phyloP scores from a whole-genome alignment of 1,140 invertebrate genomes.

The Bombus sylvicola region DNA sequence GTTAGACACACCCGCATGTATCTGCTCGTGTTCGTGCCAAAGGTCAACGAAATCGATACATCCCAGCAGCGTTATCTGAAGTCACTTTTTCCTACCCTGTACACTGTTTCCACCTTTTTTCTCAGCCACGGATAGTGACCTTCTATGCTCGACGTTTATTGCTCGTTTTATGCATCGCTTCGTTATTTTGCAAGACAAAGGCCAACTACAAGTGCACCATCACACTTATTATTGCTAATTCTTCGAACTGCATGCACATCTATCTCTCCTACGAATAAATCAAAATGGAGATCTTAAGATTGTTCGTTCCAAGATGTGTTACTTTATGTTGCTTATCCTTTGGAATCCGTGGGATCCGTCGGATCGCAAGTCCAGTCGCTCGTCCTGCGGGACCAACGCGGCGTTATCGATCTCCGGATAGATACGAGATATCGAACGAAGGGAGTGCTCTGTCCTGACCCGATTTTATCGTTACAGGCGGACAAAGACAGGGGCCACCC shows the following conservation, averaged over 20 bases:
- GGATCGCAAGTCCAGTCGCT: not conserved
- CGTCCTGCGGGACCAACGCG: not conserved
- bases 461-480: slow-evolving; percentile 39
- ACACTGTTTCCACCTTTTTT: not conserved
- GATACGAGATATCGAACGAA: slow-evolving; percentile 61
- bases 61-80: slow-evolving; percentile 37
- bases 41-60: slow-evolving; percentile 65
- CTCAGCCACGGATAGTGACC: not conserved
- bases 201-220: too few species aligned
- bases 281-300: too few species aligned
- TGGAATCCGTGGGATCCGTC: not conserved
- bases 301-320: not conserved
- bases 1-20: slow-evolving; percentile 62
- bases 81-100: slow-evolving; percentile 25
- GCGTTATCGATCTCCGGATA: slow-evolving; percentile 45
- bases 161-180: not conserved
- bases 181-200: not conserved
- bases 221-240: not conserved
- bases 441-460: slow-evolving; percentile 67
- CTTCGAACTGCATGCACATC: not conserved
- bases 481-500: slow-evolving; percentile 28
- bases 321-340: too few species aligned
- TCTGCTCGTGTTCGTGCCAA: slow-evolving; percentile 42
- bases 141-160: slow-evolving; percentile 1
- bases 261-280: not conserved